Percentiles rank a stretch among this genome's conserved stretches.
These are phyloP conservation scores for Anolis apletophallus DNA, from an alignment of 2,797 vertebrate genomes.

Conservation along the genomic window DNA sequence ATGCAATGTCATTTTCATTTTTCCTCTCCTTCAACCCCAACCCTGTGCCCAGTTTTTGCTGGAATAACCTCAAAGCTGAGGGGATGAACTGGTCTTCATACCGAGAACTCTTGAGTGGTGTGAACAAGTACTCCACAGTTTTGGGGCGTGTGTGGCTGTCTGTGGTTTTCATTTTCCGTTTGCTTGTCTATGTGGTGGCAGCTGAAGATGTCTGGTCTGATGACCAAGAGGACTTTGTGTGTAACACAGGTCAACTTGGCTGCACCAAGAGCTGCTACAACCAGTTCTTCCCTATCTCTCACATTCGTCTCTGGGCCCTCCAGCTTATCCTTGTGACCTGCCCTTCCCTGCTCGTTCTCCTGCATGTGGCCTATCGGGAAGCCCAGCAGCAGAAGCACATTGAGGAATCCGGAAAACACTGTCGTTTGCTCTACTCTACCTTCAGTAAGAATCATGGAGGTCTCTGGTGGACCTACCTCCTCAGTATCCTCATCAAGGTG, in stretches of 20 bases:
- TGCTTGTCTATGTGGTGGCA: constrained; percentile 93
- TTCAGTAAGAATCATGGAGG: constrained; percentile 91
- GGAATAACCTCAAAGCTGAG: constrained; percentile 77
- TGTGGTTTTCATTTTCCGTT: constrained; percentile 91
- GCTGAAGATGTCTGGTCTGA: constrained; percentile 92
- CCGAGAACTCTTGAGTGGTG: constrained; percentile 87
- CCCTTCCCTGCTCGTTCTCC: constrained; percentile 89
- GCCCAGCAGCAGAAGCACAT: constrained; percentile 82
- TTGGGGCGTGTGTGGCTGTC: constrained; percentile 94
- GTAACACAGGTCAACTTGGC: constrained; percentile 92
- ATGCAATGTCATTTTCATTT: too few species aligned
- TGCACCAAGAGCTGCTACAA: constrained; percentile 94
- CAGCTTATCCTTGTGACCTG: constrained; percentile 96
- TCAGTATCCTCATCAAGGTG: constrained; percentile 90
- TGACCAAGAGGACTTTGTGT: constrained; percentile 92
- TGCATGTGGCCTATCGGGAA: constrained; percentile 93
- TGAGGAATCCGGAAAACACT: constrained; percentile 73
- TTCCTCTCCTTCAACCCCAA: constrained; percentile 69
- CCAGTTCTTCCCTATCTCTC: constrained; percentile 92
- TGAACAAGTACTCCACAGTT: constrained; percentile 93
- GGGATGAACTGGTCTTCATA: constrained; percentile 94
- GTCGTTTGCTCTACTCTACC: constrained; percentile 78
- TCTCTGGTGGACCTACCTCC: constrained; percentile 95
- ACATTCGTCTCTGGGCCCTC: constrained; percentile 94
- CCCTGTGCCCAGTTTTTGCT: constrained; percentile 83